Conservation (phyloP, 2,888 invertebrate genomes). For the Leptopilina drosophilae region DNA sequence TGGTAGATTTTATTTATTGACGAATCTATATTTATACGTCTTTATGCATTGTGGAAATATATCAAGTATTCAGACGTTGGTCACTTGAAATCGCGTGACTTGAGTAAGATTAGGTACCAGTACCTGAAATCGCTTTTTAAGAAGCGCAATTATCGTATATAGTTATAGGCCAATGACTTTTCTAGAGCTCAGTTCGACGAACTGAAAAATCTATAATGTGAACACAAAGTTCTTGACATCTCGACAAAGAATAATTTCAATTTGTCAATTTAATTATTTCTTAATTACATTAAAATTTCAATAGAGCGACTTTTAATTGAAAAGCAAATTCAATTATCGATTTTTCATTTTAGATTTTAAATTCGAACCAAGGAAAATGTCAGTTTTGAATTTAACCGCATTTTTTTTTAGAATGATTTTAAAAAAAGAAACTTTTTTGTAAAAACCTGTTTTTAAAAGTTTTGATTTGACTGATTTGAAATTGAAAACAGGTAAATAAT, state of each 20-base stretch:
- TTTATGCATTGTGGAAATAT: not conserved
- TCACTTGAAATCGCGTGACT: conserved; percentile 53
- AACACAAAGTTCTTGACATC: not conserved
- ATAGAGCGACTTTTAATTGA: not conserved
- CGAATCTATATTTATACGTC: conserved; percentile 32
- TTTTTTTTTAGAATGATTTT: too few relatives aligned
- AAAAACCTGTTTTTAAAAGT: too few relatives aligned
- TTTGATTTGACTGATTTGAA: too few relatives aligned
- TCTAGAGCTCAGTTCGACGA: not conserved
- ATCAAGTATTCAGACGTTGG: conserved; percentile 22
- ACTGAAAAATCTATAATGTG: conserved; percentile 28
- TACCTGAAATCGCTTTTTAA: conserved; percentile 32
- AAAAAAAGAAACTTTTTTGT: too few relatives aligned
- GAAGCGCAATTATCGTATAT: conserved; percentile 11
- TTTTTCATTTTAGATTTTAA: too few relatives aligned
- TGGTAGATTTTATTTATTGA: conserved; percentile 23
- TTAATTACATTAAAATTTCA: not conserved
- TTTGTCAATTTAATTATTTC: not conserved
- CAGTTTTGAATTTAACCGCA: too few relatives aligned
- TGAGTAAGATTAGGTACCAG: not conserved
- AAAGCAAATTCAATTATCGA: not conserved
- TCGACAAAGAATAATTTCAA: not conserved
- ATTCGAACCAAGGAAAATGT: too few relatives aligned
- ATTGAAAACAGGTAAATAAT: too few relatives aligned
- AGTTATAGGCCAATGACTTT: conserved; percentile 27